These are phyloP conservation scores for Drosophila putrida DNA, from an alignment of 2,888 invertebrate genomes.

Conservation along the genomic window DNA sequence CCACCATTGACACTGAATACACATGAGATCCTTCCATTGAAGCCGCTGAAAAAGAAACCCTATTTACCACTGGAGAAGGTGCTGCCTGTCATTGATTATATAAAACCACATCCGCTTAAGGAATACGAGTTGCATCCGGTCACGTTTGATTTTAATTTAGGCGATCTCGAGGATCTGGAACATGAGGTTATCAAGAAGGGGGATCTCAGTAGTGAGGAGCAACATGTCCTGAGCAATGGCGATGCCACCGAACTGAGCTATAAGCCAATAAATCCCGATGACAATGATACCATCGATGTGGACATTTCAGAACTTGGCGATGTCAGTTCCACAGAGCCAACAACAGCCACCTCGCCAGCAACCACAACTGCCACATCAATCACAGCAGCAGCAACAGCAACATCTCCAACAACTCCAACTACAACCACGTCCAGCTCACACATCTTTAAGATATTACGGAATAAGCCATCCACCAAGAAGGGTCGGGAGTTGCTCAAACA, in stretches of 20 bases:
- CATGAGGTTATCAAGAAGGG: slow-evolving; percentile 83
- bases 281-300: slow-evolving; percentile 59
- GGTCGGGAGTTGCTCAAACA: slow-evolving; percentile 80
- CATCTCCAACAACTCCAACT: slow-evolving; percentile 28
- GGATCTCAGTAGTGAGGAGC: slow-evolving; percentile 81
- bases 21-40: slow-evolving; percentile 77
- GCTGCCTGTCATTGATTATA: slow-evolving; percentile 70
- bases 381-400: slow-evolving; percentile 25
- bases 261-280: slow-evolving; percentile 64
- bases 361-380: slow-evolving; percentile 27
- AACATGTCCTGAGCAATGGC: slow-evolving; percentile 74
- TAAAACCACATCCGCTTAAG: slow-evolving; percentile 76
- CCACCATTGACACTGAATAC: slow-evolving; percentile 75
- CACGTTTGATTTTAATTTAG: slow-evolving; percentile 84
- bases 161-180: slow-evolving; percentile 84
- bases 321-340: slow-evolving; percentile 31
- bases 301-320: slow-evolving; percentile 55
- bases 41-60: slow-evolving; percentile 82
- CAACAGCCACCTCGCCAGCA: slow-evolving; percentile 29
- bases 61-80: slow-evolving; percentile 80
- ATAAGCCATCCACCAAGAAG: slow-evolving; percentile 76
- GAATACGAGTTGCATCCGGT: slow-evolving; percentile 83
- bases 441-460: slow-evolving; percentile 82
- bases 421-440: slow-evolving; percentile 70
- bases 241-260: slow-evolving; percentile 50